Conservation (phyloP, 1,140 invertebrate genomes). For the Triops cancriformis region DNA sequence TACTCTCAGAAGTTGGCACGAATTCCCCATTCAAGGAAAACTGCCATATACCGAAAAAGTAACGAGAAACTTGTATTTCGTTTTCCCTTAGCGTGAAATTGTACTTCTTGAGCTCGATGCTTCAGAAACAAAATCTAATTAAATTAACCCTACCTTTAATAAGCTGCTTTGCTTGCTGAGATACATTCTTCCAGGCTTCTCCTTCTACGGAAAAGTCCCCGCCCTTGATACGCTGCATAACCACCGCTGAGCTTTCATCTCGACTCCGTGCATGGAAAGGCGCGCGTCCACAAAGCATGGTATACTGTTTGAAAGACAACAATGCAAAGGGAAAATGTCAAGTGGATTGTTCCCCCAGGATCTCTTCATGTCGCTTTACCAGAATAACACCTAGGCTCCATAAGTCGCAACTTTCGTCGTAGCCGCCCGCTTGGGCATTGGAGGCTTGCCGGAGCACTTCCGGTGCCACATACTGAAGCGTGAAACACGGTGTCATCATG, state of each 20-base stretch:
- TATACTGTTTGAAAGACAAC: constrained; percentile 52
- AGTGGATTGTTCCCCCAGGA: constrained; percentile 15
- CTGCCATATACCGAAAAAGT: not conserved
- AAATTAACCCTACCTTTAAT: constrained; percentile 47
- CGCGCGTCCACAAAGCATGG: constrained; percentile 74
- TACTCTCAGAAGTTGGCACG: too few relatives aligned
- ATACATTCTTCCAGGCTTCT: constrained; percentile 61
- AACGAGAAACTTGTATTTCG: not conserved
- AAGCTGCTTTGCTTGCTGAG: constrained; percentile 61
- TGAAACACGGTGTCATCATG: constrained; percentile 75
- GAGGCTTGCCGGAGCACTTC: constrained; percentile 60
- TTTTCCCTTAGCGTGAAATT: too few relatives aligned
- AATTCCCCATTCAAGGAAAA: too few relatives aligned
- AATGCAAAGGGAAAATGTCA: constrained; percentile 18
- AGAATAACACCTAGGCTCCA: constrained; percentile 87
- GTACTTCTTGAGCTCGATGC: too few relatives aligned
- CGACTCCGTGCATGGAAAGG: constrained; percentile 60
- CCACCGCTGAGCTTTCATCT: constrained; percentile 59
- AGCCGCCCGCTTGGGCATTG: constrained; percentile 41
- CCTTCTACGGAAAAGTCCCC: constrained; percentile 67
- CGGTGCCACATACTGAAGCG: constrained; percentile 81
- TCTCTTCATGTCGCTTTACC: constrained; percentile 39
- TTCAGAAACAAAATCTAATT: not conserved
- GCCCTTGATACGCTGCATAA: constrained; percentile 68
- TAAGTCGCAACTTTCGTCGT: constrained; percentile 81